These are phyloP conservation scores for Euthynnus affinis DNA, from an alignment of 2,797 vertebrate genomes.

Conservation along the genomic window DNA sequence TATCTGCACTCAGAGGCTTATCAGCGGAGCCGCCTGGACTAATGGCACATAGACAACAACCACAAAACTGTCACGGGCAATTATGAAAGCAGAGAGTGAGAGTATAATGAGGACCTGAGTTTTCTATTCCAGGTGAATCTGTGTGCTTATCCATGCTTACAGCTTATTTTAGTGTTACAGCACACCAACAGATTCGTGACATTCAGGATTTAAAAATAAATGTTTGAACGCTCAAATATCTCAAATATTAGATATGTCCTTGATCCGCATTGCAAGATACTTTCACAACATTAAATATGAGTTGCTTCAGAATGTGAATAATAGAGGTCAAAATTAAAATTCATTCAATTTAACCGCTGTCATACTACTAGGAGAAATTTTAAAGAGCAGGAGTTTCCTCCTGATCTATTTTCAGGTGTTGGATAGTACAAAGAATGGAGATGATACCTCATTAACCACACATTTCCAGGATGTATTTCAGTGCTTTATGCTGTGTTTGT, in stretches of 20 bases:
- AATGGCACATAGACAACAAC: slow-evolving; percentile 62
- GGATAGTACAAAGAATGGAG: neutral
- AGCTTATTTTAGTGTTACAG: neutral
- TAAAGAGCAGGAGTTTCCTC: neutral
- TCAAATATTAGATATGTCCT: neutral
- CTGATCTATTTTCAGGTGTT: slow-evolving; percentile 10
- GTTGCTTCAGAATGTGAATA: neutral
- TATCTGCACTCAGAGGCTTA: slow-evolving; percentile 62
- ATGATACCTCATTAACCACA: neutral
- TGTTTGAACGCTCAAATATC: slow-evolving; percentile 17
- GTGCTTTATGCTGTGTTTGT: neutral
- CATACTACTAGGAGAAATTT: neutral
- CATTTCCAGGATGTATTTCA: neutral
- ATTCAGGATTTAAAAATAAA: neutral
- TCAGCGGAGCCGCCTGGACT: slow-evolving; percentile 48
- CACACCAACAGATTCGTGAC: neutral
- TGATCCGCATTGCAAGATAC: neutral
- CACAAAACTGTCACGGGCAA: slow-evolving; percentile 54
- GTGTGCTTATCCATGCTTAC: neutral
- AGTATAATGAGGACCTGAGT: slow-evolving; percentile 37
- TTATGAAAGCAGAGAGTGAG: slow-evolving; percentile 45
- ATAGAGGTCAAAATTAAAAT: neutral
- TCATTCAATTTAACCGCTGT: neutral
- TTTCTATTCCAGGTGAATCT: slow-evolving; percentile 35
- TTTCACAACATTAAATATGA: neutral